Base-by-base conservation (phyloP, 1,140 invertebrate genomes). In the Akabosia matsudoensis region DNA sequence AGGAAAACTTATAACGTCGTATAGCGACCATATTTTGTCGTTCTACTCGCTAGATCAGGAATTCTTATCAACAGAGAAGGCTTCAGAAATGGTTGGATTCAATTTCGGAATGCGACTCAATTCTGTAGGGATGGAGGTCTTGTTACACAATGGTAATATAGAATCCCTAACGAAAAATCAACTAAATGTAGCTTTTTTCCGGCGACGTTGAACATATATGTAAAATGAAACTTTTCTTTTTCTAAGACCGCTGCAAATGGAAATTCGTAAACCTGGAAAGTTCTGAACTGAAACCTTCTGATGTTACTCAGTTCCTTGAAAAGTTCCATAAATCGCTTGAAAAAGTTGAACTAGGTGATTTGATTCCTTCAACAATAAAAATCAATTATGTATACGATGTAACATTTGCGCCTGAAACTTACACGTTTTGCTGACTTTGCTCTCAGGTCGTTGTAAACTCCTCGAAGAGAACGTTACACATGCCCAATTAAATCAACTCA, bases 61-160 rank as follows among this genome's bases (percentile, higher is more conserved):
- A 10, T 67, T 67, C 31, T 67, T 67, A 30, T n/a, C 3, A 30
- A 67, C 61, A 2, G 28, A 30, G 7, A 30, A 10, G 22, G 61
- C 24, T 10, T 1, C 7, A 2, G 7, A 22, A 1, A 67, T 67
- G 61, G 31, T 4, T 4, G 1, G 28, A 2, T 67, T 67, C 22
- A 67, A 67, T 31, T 67, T 67, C 22, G 61, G 61, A n/a, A 67
- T 67, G 61, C 28, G 31, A 30, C 22, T 67, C 7, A 67, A 67
- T 67, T 67, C 61, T 2, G 31, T 30, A 1, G 61, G 61, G 31
- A 67, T 67, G 61, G 4, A 28, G 10, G 13, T 67, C 24, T n/a
- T 67, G 7, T 30, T 67, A 67, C 31, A 13, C 4, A 24, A 24
- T 61, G 54, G 54, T 61, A n/a, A 14, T 61, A 45, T 45, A 45